Conservation (phyloP, 2,888 invertebrate genomes). For the Perdita meconis region DNA sequence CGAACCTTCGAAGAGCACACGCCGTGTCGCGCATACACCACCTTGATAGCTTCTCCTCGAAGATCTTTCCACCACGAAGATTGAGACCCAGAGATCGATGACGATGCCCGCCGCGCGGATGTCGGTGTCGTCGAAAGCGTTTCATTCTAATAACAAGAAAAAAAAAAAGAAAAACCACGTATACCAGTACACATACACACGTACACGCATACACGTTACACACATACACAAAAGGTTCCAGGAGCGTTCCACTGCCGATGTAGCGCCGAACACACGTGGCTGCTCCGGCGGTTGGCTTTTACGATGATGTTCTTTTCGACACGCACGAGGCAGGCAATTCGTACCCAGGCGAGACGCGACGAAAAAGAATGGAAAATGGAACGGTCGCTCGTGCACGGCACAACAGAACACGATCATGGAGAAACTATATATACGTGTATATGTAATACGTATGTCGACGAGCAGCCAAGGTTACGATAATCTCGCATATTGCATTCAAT, state of each 20-base stretch:
- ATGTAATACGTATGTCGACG: conserved; percentile 47
- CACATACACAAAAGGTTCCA: conserved; percentile 40
- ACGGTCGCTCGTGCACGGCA: conserved; percentile 55
- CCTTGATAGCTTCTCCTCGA: conserved; percentile 53
- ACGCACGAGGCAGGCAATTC: conserved; percentile 53
- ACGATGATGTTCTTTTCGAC: conserved; percentile 42
- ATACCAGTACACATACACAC: no score
- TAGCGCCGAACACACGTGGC: conserved; percentile 54
- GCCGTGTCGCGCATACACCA: conserved; percentile 45
- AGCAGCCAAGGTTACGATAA: conserved; percentile 62
- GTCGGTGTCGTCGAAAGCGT: conserved; percentile 44
- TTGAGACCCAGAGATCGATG: conserved; percentile 42
- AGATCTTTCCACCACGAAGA: conserved; percentile 47
- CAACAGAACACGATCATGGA: conserved; percentile 42
- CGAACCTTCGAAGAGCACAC: conserved; percentile 60
- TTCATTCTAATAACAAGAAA: conserved; percentile 45
- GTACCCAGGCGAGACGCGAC: conserved; percentile 46
- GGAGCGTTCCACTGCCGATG: conserved; percentile 70
- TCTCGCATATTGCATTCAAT: conserved; percentile 64
- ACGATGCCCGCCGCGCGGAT: conserved; percentile 16
- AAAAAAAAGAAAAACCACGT: conserved; percentile 10
- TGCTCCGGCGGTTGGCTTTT: conserved; percentile 61
- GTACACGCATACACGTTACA: no score
- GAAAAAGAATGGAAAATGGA: conserved; percentile 19
- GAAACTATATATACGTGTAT: conserved; percentile 37